Evolutionary conservation across 2,113 vertebrate species (phyloP).

Genomic region (Zapornia atra): DNA sequence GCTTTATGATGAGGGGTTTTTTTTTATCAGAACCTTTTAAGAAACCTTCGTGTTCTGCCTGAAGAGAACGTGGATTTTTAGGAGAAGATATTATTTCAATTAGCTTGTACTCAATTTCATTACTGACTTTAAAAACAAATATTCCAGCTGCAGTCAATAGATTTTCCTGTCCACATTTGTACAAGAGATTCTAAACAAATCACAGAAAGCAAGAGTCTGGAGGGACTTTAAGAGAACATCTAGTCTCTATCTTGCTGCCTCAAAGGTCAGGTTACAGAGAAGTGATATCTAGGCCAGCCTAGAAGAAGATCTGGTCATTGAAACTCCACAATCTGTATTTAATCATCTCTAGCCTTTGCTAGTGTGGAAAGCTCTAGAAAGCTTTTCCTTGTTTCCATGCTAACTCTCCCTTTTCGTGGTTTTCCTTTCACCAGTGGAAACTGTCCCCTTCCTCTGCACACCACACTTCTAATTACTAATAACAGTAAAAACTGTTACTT

Average conservation of each 20-base stretch:
- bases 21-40: background rate
- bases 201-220: background rate
- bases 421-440: background rate
- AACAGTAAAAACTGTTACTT: background rate
- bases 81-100: background rate
- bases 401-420: background rate
- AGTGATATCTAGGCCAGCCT: accelerated
- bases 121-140: background rate
- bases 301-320: background rate
- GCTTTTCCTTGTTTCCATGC: background rate
- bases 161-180: background rate
- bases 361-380: background rate
- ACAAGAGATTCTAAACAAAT: background rate
- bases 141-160: background rate
- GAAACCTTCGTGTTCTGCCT: background rate
- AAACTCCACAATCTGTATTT: background rate
- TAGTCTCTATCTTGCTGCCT: background rate
- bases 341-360: background rate
- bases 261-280: background rate
- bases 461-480: background rate
- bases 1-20: background rate
- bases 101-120: background rate
- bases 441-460: accelerated
- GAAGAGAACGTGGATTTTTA: background rate
- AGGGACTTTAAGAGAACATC: background rate